A percentile compares a stretch with the other conserved stretches of the same genome.
These are phyloP conservation scores for Tyto alba DNA, from an alignment of 2,113 vertebrate genomes.

Conservation along the genomic window DNA sequence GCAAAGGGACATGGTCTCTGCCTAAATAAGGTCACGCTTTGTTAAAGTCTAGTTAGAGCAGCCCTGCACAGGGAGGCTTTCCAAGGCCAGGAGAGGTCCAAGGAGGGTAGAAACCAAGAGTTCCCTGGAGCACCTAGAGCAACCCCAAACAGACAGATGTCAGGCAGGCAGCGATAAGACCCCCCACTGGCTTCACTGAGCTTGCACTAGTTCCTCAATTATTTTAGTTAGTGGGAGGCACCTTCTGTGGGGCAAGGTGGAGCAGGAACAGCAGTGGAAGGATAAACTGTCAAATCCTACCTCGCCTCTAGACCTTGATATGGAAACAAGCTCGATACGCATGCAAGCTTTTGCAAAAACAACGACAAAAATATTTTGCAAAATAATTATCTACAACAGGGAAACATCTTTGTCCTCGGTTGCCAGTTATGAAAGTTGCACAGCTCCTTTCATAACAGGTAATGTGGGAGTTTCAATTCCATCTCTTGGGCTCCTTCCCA, in stretches of 20 bases:
- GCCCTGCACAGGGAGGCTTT: background rate
- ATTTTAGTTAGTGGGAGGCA: background rate
- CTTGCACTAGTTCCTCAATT: background rate
- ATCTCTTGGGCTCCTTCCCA: background rate
- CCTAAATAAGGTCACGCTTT: background rate
- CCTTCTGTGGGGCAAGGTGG: background rate
- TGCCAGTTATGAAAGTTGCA: background rate
- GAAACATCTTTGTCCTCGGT: background rate
- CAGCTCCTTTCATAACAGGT: background rate
- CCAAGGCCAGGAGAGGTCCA: background rate
- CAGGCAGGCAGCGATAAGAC: background rate
- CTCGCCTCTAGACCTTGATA: background rate
- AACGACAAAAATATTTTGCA: background rate
- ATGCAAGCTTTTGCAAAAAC: background rate
- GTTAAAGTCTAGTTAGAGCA: background rate
- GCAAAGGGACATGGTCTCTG: background rate
- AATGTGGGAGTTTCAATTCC: background rate
- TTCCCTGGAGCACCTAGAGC: background rate
- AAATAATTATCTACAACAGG: background rate
- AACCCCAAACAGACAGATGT: background rate
- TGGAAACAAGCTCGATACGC: accelerated
- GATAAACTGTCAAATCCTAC: background rate
- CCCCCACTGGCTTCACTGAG: background rate
- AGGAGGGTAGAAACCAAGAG: background rate
- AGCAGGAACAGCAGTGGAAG: background rate